Evolutionary conservation across 92 coral and sea anemone species (phyloP).

Genomic region (Phymanthus crucifer): DNA sequence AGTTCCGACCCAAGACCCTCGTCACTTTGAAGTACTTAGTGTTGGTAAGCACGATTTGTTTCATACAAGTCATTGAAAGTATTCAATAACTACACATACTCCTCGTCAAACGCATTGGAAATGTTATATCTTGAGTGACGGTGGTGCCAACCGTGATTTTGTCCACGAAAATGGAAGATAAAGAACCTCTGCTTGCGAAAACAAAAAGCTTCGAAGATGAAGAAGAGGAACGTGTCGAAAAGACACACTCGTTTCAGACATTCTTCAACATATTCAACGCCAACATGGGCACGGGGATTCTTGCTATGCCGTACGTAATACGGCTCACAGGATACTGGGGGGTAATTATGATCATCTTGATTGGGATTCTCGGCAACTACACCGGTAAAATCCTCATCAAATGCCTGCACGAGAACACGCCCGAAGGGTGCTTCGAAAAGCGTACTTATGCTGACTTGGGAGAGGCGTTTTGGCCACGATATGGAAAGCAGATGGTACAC

Average conservation of each 20-base stretch:
- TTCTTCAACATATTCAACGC: constrained; percentile 88
- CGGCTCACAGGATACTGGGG: constrained; percentile 94
- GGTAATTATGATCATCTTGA: constrained; percentile 65
- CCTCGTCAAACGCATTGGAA: constrained; percentile 12
- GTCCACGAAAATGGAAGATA: constrained; percentile 22
- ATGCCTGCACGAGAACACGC: constrained; percentile 80
- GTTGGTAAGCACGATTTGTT: constrained; percentile 3
- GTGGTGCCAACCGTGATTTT: constrained; percentile 27
- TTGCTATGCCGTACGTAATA: constrained; percentile 86
- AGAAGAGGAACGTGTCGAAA: constrained; percentile 31
- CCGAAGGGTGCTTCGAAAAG: constrained; percentile 64
- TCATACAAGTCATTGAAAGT: constrained; percentile 15
- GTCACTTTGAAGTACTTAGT: constrained; percentile 6
- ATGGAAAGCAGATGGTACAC: constrained; percentile 84
- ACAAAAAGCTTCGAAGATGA: constrained; percentile 22
- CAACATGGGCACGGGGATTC: constrained; percentile 90
- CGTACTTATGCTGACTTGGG: constrained; percentile 85
- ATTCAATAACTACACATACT: constrained; percentile 4
- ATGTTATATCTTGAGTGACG: constrained; percentile 25
- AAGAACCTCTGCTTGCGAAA: constrained; percentile 28
- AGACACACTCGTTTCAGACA: constrained; percentile 75
- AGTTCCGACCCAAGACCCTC: background rate
- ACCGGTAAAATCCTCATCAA: constrained; percentile 84
- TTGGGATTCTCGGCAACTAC: constrained; percentile 81
- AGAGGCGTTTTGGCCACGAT: constrained; percentile 85